Conservation (phyloP, 2,888 invertebrate genomes). For the Eupithecia subfuscata region DNA sequence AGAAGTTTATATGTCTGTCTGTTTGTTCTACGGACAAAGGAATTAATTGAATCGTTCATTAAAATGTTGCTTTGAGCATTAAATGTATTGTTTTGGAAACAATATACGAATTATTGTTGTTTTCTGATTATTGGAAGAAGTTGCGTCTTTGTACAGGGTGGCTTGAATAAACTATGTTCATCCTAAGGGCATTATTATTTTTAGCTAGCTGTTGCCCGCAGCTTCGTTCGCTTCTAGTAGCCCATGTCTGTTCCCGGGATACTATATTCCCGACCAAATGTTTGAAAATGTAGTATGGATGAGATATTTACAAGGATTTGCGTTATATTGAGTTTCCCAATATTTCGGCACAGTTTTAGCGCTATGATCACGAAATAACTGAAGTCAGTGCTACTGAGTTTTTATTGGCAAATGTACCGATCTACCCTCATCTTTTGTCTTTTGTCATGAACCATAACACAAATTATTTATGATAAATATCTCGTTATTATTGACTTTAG, state of each 20-base stretch:
- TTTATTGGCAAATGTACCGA: not conserved
- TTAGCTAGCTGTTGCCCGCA: too few relatives aligned
- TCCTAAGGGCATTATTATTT: too few relatives aligned
- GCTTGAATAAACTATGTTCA: not conserved
- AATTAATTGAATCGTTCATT: conserved; percentile 65
- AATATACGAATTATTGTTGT: conserved; percentile 54
- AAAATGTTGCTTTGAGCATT: conserved; percentile 53
- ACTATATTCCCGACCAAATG: too few relatives aligned
- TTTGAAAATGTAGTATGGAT: too few relatives aligned
- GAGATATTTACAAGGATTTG: not conserved
- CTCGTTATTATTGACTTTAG: too few relatives aligned
- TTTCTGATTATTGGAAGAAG: not conserved
- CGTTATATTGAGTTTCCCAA: not conserved
- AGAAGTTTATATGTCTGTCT: conserved; percentile 22
- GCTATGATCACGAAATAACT: not conserved
- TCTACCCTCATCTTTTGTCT: not conserved
- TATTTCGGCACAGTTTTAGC: not conserved
- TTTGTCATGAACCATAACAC: not conserved
- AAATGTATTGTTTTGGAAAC: conserved; percentile 53
- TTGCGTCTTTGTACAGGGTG: not conserved
- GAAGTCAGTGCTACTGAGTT: not conserved
- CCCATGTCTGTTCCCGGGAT: too few relatives aligned
- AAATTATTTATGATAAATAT: too few relatives aligned
- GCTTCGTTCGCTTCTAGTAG: too few relatives aligned
- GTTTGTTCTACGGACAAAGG: conserved; percentile 56